Base-by-base conservation (phyloP, 1,140 invertebrate species). In the Hyphantria cunea region DNA sequence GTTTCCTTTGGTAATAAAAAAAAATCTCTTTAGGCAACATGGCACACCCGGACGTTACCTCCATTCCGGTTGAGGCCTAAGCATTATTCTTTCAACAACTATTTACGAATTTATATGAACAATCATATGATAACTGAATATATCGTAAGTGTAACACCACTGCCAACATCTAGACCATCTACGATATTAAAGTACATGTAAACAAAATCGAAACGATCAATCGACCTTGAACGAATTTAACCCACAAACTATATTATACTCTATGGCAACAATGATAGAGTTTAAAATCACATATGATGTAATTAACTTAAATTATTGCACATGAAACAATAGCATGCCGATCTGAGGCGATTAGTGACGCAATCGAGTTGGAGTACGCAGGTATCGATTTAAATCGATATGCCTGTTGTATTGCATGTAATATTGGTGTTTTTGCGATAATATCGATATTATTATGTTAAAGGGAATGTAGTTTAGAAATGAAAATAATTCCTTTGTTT, bases 141-240 rank as follows among this genome's bases (percentile, higher is more conserved):
- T 1, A 25, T 25, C 17, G 5, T 25, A 25, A 25, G 17, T 25
- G n/a, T 32, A 31, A 37, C 7, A 39, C 10, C 11, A 47, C 10
- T 31, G 9, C 34, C 42, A 33, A 33, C 17, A 25, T 25, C 5
- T 25, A 5, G 17, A 25, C 1, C 17, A 25, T 25, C 17, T 25
- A 25, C 1, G 17, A 25, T 25, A 25, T 25, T 25, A 25, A 25
- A 44, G 55, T 44, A 55, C 66, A 66, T 50, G 51, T 58, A 58
- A 60, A 66, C 51, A 63, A 66, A 61, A 66, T 61, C 55, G 48
- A 52, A 64, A 61, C 64, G 45, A 31, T 52, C 64, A 54, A 44
- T 34, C 33, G 64, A 64, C 58, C 54, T 63, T 61, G 68, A 55
- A 54, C 61, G 54, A 47, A 14, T 64, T 66, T 5, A 15, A 8